These are phyloP conservation scores for Willisornis vidua DNA, from an alignment of 2,113 vertebrate species.

Conservation along the genomic window DNA sequence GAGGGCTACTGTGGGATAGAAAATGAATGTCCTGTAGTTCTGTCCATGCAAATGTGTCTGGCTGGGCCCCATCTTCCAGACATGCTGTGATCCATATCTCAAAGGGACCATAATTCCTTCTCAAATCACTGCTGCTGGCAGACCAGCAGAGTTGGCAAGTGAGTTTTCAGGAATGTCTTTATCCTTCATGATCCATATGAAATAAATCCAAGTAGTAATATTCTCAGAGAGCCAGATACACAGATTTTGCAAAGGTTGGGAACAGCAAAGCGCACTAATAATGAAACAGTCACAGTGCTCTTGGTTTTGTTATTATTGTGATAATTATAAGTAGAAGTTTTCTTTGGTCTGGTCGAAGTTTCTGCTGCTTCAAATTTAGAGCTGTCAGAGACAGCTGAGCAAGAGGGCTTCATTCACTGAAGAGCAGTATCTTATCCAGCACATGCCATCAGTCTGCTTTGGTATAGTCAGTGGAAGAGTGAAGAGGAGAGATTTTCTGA, in stretches of 20 bases:
- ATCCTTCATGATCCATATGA: slow-evolving; percentile 9
- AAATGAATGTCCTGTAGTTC: neutral
- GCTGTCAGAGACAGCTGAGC: neutral
- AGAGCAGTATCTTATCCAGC: neutral
- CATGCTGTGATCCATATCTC: neutral
- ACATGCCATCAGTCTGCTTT: neutral
- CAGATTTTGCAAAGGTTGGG: slow-evolving; percentile 30
- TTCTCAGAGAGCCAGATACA: slow-evolving; percentile 28
- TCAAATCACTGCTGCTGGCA: slow-evolving; percentile 45
- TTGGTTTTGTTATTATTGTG: slow-evolving; percentile 1
- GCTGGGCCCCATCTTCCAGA: neutral
- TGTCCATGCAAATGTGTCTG: neutral
- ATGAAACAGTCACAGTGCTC: slow-evolving; percentile 7
- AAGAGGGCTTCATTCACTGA: neutral
- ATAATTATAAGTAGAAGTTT: slow-evolving; percentile 43
- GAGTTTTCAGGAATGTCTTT: slow-evolving; percentile 21
- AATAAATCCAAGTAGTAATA: slow-evolving; percentile 42
- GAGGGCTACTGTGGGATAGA: neutral
- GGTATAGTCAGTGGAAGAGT: neutral
- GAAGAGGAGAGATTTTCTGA: neutral
- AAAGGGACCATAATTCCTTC: slow-evolving; percentile 28
- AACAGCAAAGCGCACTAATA: slow-evolving; percentile 25
- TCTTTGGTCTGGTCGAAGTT: neutral
- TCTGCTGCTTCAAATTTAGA: neutral
- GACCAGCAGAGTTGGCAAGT: slow-evolving; percentile 8